A percentile compares a stretch with the other conserved stretches of the same genome.
phyloP scores from a whole-genome alignment of 2,888 invertebrate genomes.

The Dusona sp. region DNA sequence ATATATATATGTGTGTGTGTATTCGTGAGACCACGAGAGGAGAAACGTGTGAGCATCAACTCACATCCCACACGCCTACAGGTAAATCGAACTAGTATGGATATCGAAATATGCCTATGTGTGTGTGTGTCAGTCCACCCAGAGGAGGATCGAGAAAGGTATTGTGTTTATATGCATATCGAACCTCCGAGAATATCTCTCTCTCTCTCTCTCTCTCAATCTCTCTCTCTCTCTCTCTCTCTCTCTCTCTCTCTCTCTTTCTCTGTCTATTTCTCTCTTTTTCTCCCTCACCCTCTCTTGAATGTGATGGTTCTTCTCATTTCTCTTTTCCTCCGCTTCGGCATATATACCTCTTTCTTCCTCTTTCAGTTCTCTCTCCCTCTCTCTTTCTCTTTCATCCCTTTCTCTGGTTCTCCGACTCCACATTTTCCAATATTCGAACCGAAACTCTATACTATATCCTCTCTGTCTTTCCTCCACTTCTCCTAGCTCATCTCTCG shows the following conservation, averaged over 20 bases:
- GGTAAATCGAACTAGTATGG: slow-evolving; percentile 54
- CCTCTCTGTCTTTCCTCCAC: slow-evolving; percentile 50
- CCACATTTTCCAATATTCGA: slow-evolving; percentile 84
- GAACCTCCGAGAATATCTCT: slow-evolving; percentile 73
- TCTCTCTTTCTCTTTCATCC: slow-evolving; percentile 44
- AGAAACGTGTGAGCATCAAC: slow-evolving; percentile 53
- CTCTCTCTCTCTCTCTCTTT: slow-evolving; percentile 14
- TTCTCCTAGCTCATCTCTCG: slow-evolving; percentile 46
- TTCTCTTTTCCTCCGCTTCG: slow-evolving; percentile 71
- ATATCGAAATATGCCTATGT: slow-evolving; percentile 51
- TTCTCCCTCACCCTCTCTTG: slow-evolving; percentile 16
- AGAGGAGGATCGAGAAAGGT: slow-evolving; percentile 76
- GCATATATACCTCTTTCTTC: slow-evolving; percentile 65
- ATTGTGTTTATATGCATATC: slow-evolving; percentile 85
- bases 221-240: not conserved
- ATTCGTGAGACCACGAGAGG: slow-evolving; percentile 42
- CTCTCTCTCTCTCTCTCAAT: slow-evolving; percentile 24
- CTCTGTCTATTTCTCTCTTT: not conserved
- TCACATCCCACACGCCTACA: slow-evolving; percentile 42
- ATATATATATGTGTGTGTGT: slow-evolving; percentile 18
- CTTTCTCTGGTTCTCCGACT: slow-evolving; percentile 79
- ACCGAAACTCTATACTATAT: slow-evolving; percentile 70
- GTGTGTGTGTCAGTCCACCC: slow-evolving; percentile 61
- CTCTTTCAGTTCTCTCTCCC: slow-evolving; percentile 30
- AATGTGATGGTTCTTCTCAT: slow-evolving; percentile 22